phyloP scores from a whole-genome alignment of 1,140 invertebrate genomes.

The Scaptomyza montana region DNA sequence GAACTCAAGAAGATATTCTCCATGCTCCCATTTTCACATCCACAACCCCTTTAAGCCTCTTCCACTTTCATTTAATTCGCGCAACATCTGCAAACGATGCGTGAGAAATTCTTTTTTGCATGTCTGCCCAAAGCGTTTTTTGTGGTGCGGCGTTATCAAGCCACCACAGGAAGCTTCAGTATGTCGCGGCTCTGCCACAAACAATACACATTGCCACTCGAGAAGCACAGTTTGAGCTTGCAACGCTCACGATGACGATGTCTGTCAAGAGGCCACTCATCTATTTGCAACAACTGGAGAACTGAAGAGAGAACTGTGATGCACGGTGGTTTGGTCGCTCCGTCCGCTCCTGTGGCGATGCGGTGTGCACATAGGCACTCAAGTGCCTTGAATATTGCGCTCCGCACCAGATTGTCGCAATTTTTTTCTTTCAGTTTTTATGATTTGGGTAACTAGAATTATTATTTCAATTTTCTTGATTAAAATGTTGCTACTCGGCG shows the following conservation, averaged over 20 bases:
- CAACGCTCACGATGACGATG: slow-evolving; percentile 41
- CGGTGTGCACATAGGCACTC: slow-evolving; percentile 71
- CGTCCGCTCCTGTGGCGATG: slow-evolving; percentile 65
- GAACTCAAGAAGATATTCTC: not conserved
- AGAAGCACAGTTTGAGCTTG: slow-evolving; percentile 64
- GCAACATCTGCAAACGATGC: slow-evolving; percentile 66
- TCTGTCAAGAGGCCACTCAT: slow-evolving; percentile 79
- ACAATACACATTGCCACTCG: slow-evolving; percentile 49
- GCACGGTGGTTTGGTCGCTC: slow-evolving; percentile 16
- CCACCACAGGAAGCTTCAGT: slow-evolving; percentile 75
- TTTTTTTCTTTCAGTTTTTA: not conserved
- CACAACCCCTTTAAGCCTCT: not conserved
- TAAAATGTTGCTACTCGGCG: slow-evolving; percentile 52
- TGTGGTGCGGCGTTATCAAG: slow-evolving; percentile 60
- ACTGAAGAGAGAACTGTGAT: slow-evolving; percentile 1
- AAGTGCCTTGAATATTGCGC: slow-evolving; percentile 67
- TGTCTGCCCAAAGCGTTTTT: slow-evolving; percentile 40
- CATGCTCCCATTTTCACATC: no score
- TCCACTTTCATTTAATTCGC: not conserved
- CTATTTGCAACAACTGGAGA: slow-evolving; percentile 75
- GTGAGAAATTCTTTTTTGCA: slow-evolving; percentile 66
- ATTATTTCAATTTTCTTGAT: slow-evolving; percentile 46
- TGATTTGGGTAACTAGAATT: slow-evolving; percentile 29
- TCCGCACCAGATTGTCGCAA: slow-evolving; percentile 65
- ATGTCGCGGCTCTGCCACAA: slow-evolving; percentile 38